Evolutionary conservation across 1,140 invertebrate species (phyloP), one percentile per base, ranked within the genome.

Genomic region (Tetramorium alpestre): DNA sequence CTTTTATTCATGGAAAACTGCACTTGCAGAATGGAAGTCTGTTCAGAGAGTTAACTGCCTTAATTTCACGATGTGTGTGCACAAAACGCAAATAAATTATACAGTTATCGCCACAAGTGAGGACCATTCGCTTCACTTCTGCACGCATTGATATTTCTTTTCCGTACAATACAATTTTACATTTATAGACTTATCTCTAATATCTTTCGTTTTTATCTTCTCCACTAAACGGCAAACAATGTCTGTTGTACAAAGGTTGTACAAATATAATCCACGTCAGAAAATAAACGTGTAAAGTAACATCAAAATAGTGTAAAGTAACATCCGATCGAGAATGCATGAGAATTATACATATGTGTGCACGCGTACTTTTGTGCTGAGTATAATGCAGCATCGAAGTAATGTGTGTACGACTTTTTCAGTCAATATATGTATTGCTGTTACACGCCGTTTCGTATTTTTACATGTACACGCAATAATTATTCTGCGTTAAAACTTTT

Each of bases 341-440:
- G 77, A 88, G 28, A 75, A 88, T 77, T 78, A 69, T 87, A 69
- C 75, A 78, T 69, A 88, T 85, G 72, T 13, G 54, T 85, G 10
- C 72, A 28, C 65, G 47, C 58, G 38, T 69, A 60, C 75, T 77
- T 58, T 72, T 88, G 58, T 65, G 69, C 41, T 16, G 0, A 87
- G 67, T 65, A 44, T 13, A 67, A 87, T 90, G 62, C 47, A 73
- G 38, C 87, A 84, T 73, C 18, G 49, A 62, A 62, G 73, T 58
- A 28, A 33, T 87, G 60, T 73, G 47, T 60, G 65, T 44, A 72
- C 22, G 33, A 70, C 18, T 54, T 54, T 58, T 73, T 73, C 58
- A 72, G 5, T 49, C 58, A 60, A 84, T 33, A 62, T 47, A 84
- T 4, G 18, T 84, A 84, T 84, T 84, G 80, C 51, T 82, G 28